phyloP scores from a whole-genome alignment of 2,888 invertebrate genomes.

The Trichopria drosophilae region DNA sequence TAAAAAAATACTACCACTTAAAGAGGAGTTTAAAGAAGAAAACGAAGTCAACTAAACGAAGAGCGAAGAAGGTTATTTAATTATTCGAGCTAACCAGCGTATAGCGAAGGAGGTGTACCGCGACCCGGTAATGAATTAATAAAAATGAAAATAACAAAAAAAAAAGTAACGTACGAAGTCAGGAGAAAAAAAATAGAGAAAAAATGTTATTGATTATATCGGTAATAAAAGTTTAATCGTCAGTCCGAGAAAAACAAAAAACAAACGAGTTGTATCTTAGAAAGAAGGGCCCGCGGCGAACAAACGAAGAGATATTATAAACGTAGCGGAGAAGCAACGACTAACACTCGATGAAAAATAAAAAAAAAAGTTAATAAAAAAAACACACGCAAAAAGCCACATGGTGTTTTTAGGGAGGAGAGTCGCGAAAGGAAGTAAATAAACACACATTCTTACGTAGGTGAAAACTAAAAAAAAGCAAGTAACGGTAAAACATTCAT shows the following conservation, averaged over 20 bases:
- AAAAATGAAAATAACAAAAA: slow-evolving; percentile 19
- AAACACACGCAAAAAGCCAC: slow-evolving; percentile 24
- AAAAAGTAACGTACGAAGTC: slow-evolving; percentile 34
- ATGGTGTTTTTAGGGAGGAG: slow-evolving; percentile 29
- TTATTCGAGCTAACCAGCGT: too few relatives aligned
- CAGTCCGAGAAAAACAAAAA: slow-evolving; percentile 23
- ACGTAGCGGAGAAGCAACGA: slow-evolving; percentile 21
- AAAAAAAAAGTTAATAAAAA: slow-evolving; percentile 20
- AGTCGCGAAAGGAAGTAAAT: slow-evolving; percentile 29
- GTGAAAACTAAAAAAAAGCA: slow-evolving; percentile 39
- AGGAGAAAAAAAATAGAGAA: slow-evolving; percentile 29
- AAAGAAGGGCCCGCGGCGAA: slow-evolving; percentile 19
- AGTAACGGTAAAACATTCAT: slow-evolving; percentile 47
- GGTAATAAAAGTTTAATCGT: slow-evolving; percentile 23
- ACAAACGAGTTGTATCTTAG: slow-evolving; percentile 19
- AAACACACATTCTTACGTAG: slow-evolving; percentile 45
- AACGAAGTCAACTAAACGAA: slow-evolving; percentile 12
- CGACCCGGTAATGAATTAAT: too few relatives aligned
- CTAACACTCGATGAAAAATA: slow-evolving; percentile 12
- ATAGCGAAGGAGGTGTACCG: too few relatives aligned
- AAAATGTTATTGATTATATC: slow-evolving; percentile 27
- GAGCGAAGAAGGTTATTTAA: slow-evolving; percentile 14
- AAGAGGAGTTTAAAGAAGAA: slow-evolving; percentile 16
- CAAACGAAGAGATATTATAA: slow-evolving; percentile 19
- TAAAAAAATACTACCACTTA: too few relatives aligned